phyloP scores from a whole-genome alignment of 2,888 invertebrate genomes.

The Steinernema carpocapsae region DNA sequence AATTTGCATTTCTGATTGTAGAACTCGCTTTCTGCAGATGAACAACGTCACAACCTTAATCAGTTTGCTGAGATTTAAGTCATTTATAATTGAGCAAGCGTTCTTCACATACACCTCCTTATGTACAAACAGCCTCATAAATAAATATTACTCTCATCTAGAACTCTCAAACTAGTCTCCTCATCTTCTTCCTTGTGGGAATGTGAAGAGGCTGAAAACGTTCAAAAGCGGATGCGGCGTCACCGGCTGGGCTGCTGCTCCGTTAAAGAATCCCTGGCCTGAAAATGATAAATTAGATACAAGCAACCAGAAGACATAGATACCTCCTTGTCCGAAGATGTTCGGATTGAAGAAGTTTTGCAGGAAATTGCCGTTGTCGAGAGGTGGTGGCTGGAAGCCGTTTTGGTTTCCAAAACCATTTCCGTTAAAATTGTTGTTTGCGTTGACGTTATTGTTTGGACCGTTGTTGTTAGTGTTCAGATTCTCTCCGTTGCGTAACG shows the following conservation, averaged over 20 bases:
- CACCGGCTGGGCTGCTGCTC: not conserved
- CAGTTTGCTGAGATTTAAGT: too few species aligned
- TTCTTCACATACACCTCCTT: not conserved
- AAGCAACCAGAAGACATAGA: not conserved
- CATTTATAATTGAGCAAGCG: constrained; percentile 29
- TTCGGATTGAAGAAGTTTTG: constrained; percentile 30
- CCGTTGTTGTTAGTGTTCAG: not conserved
- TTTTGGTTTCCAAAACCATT: not conserved
- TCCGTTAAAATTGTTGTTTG: constrained; percentile 1
- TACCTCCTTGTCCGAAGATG: constrained; percentile 26
- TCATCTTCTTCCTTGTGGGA: constrained; percentile 24
- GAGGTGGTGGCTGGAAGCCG: not conserved
- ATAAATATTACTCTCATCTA: constrained; percentile 34
- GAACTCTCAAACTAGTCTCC: not conserved
- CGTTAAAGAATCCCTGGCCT: constrained; percentile 31
- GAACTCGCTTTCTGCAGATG: too few species aligned
- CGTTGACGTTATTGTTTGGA: not conserved
- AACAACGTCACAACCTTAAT: too few species aligned
- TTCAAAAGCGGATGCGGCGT: constrained; percentile 28
- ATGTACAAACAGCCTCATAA: constrained; percentile 21
- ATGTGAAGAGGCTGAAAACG: constrained; percentile 28
- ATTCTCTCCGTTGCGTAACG: not conserved
- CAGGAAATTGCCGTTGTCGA: constrained; percentile 20
- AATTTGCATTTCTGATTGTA: too few species aligned
- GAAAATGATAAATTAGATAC: not conserved